phyloP scores from a whole-genome alignment of 1,140 invertebrate genomes.

The Fopius arisanus region DNA sequence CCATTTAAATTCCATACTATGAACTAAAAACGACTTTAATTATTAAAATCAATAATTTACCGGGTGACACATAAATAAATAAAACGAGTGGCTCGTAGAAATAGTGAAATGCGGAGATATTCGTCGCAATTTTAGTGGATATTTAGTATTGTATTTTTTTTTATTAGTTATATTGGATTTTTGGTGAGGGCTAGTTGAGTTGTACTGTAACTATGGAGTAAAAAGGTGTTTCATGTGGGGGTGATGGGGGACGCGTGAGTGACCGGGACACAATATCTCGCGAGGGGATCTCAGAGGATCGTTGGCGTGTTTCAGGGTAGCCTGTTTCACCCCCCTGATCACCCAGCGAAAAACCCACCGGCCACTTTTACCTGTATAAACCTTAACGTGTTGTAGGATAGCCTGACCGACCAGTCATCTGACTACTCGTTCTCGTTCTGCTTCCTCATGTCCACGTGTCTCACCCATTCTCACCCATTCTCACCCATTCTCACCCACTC shows the following conservation, averaged over 20 bases:
- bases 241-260: conserved; percentile 50
- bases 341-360: background rate
- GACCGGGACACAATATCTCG: conserved; percentile 61
- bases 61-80: too few relatives aligned
- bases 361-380: conserved; percentile 4
- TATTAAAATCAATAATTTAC: too few relatives aligned
- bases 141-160: background rate
- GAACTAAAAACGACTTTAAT: too few relatives aligned
- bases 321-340: background rate
- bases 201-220: background rate
- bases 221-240: background rate
- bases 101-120: too few relatives aligned
- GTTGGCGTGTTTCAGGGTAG: conserved; percentile 55
- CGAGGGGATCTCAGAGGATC: conserved; percentile 62
- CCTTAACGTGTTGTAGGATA: background rate
- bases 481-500: conserved; percentile 12
- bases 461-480: too few relatives aligned
- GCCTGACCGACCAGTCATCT: conserved; percentile 2
- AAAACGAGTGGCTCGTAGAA: background rate
- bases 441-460: conserved; percentile 12
- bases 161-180: background rate
- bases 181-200: background rate
- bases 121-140: too few relatives aligned
- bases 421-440: conserved; percentile 14
- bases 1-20: too few relatives aligned